These are phyloP conservation scores for Odontesthes bonariensis DNA, from an alignment of 2,113 vertebrate genomes.

Conservation along the genomic window DNA sequence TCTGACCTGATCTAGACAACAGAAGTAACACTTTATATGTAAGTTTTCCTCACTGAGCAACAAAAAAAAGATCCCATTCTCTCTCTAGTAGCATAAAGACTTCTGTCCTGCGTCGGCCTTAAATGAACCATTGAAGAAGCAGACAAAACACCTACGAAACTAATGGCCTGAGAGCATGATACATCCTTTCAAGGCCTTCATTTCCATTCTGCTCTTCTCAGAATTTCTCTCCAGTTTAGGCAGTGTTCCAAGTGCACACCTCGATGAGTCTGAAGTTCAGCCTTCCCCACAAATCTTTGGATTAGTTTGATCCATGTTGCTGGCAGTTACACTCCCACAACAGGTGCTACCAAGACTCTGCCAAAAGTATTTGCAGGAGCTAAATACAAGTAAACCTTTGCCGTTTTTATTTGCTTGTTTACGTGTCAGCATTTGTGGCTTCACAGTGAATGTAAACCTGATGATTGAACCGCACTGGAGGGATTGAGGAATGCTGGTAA, in stretches of 20 bases:
- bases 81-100: slow-evolving; percentile 27
- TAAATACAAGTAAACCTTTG: slow-evolving; percentile 8
- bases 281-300: slow-evolving; percentile 38
- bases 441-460: slow-evolving; percentile 20
- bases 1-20: neutral
- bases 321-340: slow-evolving; percentile 55
- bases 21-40: too few species aligned
- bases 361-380: slow-evolving; percentile 18
- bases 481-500: slow-evolving; percentile 34
- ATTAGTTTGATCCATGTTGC: slow-evolving; percentile 60
- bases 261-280: slow-evolving; percentile 42
- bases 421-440: slow-evolving; percentile 5
- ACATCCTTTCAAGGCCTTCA: slow-evolving; percentile 54
- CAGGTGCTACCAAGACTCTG: slow-evolving; percentile 5
- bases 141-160: slow-evolving; percentile 49
- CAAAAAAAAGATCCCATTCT: slow-evolving; percentile 4
- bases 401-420: slow-evolving; percentile 22
- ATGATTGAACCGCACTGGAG: slow-evolving; percentile 16
- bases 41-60: slow-evolving; percentile 17
- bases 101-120: slow-evolving; percentile 58
- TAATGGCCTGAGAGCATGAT: slow-evolving; percentile 70
- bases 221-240: slow-evolving; percentile 44
- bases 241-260: slow-evolving; percentile 54
- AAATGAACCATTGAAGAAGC: slow-evolving; percentile 76
- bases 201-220: slow-evolving; percentile 29